phyloP scores from a whole-genome alignment of 2,797 vertebrate species.

The Neosilurus hyrtlii region DNA sequence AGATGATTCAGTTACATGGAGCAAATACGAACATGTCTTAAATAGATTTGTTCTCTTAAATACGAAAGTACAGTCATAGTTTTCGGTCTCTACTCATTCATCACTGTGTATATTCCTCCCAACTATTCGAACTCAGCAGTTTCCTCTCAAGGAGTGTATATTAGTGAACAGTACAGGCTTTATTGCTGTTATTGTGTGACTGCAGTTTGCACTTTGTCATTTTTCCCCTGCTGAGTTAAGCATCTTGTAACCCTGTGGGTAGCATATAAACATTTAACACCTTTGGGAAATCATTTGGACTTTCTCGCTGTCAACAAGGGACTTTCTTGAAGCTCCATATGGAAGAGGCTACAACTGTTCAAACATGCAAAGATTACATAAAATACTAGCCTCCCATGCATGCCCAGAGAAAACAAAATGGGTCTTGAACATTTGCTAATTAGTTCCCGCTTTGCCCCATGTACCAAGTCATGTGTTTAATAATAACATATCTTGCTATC shows the following conservation, averaged over 20 bases:
- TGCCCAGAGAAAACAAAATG: background rate
- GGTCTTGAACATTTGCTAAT: background rate
- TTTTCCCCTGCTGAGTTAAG: slow-evolving; percentile 46
- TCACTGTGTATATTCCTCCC: background rate
- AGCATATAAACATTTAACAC: slow-evolving; percentile 59
- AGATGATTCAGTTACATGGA: background rate
- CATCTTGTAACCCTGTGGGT: slow-evolving; percentile 59
- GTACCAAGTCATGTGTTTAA: background rate
- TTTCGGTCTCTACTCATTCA: slow-evolving; percentile 8
- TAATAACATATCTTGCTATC: background rate
- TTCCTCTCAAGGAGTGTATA: background rate
- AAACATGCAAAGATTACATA: slow-evolving; percentile 35
- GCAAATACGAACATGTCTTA: background rate
- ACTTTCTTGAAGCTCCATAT: slow-evolving; percentile 58
- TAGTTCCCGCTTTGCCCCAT: too few relatives aligned
- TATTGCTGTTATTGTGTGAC: slow-evolving; percentile 4
- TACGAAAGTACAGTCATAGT: background rate
- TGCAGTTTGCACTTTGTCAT: slow-evolving; percentile 19
- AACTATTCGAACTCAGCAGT: background rate
- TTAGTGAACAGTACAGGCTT: background rate
- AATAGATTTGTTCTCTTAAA: background rate
- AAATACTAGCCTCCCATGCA: background rate
- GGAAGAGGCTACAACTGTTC: slow-evolving; percentile 44
- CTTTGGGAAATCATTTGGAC: slow-evolving; percentile 53
- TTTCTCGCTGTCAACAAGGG: slow-evolving; percentile 55